Evolutionary conservation across 2,113 vertebrate species (phyloP), one percentile per base, ranked within the genome.

Genomic region (Pelmatolapia mariae): DNA sequence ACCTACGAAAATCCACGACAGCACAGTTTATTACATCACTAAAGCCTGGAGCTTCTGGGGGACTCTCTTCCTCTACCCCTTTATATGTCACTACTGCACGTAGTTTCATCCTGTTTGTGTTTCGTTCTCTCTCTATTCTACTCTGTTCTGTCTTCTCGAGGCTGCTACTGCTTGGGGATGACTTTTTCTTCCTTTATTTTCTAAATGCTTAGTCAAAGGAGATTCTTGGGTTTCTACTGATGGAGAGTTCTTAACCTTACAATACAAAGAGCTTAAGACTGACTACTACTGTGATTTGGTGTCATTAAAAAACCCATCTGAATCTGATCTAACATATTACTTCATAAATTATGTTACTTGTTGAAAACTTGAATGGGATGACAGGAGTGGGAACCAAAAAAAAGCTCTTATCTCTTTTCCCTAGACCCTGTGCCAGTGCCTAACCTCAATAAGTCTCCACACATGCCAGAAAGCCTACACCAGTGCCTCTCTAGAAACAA

Each of bases 281-380:
- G 22, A 45, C n/a, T 73, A 45, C 22, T 0, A 9, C n/a, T 73
- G 8, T 73, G 66, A 73, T 73, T 73, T 73, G 38, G 22, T 15
- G 36, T 73, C 38, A 66, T 13, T 66, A 71, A 26, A 71, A 1
- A 43, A 26, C 5, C 7, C 63, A 68, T 22, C 19, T 71, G 12
- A 71, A 43, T 71, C 38, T 40, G n/a, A 71, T 43, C n/a, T 40
- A 71, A 71, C 36, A 43, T 24, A 40, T 43, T 40, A 71, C 66
- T 71, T 71, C 66, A 71, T 43, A 71, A 40, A 71, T 24, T 2
- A 9, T 24, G 36, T 3, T 15, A 43, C n/a, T 71, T 71, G n/a
- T 24, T 13, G 36, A 71, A 40, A 71, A 43, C 66, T 10, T 4
- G 66, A 40, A 71, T 1, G 19, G n/a, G 63, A 68, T 66, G 1